A percentile compares a stretch with the other conserved stretches of the same genome.
These are phyloP conservation scores for Molorchus minor DNA, from an alignment of 2,888 invertebrate species.

Conservation along the genomic window DNA sequence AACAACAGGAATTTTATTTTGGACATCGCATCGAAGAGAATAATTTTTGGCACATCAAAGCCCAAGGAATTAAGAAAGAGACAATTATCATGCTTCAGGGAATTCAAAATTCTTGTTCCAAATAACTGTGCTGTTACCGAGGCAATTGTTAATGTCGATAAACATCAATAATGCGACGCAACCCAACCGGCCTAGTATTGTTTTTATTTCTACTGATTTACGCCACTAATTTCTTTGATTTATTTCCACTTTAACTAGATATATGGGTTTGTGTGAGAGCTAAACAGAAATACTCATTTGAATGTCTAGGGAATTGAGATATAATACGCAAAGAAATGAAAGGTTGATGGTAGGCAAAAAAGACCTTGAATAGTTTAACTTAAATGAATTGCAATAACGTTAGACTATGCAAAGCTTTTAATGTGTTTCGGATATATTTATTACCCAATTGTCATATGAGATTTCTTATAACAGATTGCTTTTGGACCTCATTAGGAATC, in stretches of 20 bases:
- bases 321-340: background rate
- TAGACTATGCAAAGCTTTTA: background rate
- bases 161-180: constrained; percentile 38
- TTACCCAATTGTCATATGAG: too few species aligned
- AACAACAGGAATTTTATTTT: too few species aligned
- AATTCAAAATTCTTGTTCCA: constrained; percentile 50
- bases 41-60: constrained; percentile 37
- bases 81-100: constrained; percentile 48
- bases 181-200: constrained; percentile 36
- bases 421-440: background rate
- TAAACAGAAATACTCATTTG: background rate
- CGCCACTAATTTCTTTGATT: constrained; percentile 36
- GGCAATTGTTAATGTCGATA: constrained; percentile 49
- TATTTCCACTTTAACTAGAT: constrained; percentile 7
- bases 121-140: constrained; percentile 46
- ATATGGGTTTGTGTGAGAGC: background rate
- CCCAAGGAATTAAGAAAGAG: constrained; percentile 43
- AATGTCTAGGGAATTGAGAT: background rate
- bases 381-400: background rate
- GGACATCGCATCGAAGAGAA: background rate
- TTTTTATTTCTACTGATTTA: constrained; percentile 36
- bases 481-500: too few species aligned
- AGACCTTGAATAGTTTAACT: background rate
- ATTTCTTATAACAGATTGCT: too few species aligned
- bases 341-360: background rate